phyloP scores from a whole-genome alignment of 2,888 invertebrate species.

The Dorcus parallelipipedus region DNA sequence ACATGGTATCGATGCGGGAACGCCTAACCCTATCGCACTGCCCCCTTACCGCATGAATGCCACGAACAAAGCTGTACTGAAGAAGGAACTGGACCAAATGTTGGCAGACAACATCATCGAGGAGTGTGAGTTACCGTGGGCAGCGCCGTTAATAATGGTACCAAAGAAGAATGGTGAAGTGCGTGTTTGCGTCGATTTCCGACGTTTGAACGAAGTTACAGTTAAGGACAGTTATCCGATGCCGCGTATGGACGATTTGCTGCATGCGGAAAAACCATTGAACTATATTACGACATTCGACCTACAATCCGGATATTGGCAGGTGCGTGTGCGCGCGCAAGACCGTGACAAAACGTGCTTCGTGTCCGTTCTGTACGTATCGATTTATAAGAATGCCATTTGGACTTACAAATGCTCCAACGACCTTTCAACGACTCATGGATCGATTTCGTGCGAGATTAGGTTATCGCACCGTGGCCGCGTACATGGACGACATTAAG shows the following conservation, averaged over 20 bases:
- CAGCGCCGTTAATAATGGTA: slow-evolving; percentile 34
- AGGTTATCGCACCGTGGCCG: slow-evolving; percentile 19
- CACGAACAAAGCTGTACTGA: slow-evolving; percentile 24
- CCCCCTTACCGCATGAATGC: slow-evolving; percentile 38
- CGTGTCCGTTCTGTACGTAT: slow-evolving; percentile 20
- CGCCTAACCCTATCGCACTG: slow-evolving; percentile 30
- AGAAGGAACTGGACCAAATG: slow-evolving; percentile 34
- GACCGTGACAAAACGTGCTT: slow-evolving; percentile 30
- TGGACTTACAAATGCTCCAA: slow-evolving; percentile 27
- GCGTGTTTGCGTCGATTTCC: too few species aligned
- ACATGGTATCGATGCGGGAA: neutral
- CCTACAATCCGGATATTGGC: slow-evolving; percentile 41
- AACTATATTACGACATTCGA: slow-evolving; percentile 34
- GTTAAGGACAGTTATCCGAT: too few species aligned
- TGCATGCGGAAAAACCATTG: slow-evolving; percentile 30
- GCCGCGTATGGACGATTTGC: slow-evolving; percentile 25
- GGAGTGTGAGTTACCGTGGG: slow-evolving; percentile 41
- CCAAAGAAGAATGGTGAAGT: too few species aligned
- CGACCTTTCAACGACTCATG: slow-evolving; percentile 29
- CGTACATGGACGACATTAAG: slow-evolving; percentile 34
- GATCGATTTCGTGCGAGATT: slow-evolving; percentile 25
- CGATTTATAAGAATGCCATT: slow-evolving; percentile 28
- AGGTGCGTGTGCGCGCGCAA: slow-evolving; percentile 36
- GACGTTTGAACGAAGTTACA: too few species aligned
- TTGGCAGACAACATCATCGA: slow-evolving; percentile 36